Base-by-base conservation (phyloP, 2,888 invertebrate species). In the Mechanitis messenoides region DNA sequence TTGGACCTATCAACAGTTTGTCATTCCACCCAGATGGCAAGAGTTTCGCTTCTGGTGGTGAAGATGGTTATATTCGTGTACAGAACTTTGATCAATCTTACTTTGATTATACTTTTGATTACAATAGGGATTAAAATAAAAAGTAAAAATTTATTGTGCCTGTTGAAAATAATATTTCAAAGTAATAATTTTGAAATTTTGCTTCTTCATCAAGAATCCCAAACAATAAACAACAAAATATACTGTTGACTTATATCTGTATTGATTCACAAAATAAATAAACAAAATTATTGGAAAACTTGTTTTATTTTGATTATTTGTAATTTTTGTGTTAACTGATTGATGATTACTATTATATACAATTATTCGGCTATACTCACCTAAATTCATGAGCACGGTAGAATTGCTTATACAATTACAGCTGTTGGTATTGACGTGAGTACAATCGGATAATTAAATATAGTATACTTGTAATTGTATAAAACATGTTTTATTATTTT, bases 1-100 rank as follows among this genome's bases (percentile, higher is more conserved):
- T 99, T 80, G 99, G 99, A 73, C 99, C 99, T 1, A 99, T 99
- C 77, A 99, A 99, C 92, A 97, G 97, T 86, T 93, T 99, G 72
- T 95, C 97, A 57, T 99, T 99, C 91, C 98, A 98, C 89, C 99
- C 99, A 1, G 97, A 98, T 90, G 99, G 99, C 58, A 96, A 95
- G 80, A 97, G 97, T 80, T 98, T 97, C 84, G 96, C 96, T 62
- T 97, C 98, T 58, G 99, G 99, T 33, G 99, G 98, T 79, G 99
- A 99, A 90, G 99, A 99, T 85, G 99, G 99, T 91, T 98, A 97
- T 81, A 95, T 99, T 55, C 92, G 99, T 76, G 94, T 99, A 61
- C 98, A 99, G 87, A 94, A 94, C 78, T 98, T 99, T 81, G 99
- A 99, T 92, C 95, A 94, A 76, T 95, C 96, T 55, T 99, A 99